These are phyloP conservation scores for Brachyhypopomus occidentalis DNA, from an alignment of 2,113 vertebrate species.

Conservation along the genomic window DNA sequence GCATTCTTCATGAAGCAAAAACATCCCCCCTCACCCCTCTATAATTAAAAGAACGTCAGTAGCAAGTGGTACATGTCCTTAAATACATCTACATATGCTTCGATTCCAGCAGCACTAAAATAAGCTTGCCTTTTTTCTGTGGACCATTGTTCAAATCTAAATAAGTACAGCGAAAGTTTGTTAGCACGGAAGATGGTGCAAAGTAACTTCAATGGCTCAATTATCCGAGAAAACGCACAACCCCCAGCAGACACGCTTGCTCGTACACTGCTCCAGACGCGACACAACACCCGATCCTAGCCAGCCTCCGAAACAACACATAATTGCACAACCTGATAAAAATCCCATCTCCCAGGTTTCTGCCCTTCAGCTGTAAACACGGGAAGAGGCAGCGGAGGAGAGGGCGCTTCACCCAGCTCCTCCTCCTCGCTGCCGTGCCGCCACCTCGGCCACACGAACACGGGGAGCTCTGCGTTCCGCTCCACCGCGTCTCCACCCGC, in stretches of 20 bases:
- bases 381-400: slow-evolving; percentile 26
- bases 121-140: background rate
- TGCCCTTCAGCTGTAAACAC: slow-evolving; percentile 40
- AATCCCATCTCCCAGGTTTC: slow-evolving; percentile 41
- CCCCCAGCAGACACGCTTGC: too few species aligned
- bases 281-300: slow-evolving; percentile 33
- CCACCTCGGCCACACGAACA: slow-evolving; percentile 26
- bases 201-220: slow-evolving; percentile 2
- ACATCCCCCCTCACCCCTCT: background rate
- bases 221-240: background rate
- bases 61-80: background rate
- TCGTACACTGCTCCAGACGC: background rate
- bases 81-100: background rate
- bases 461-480: slow-evolving; percentile 37
- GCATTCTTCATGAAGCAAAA: too few species aligned
- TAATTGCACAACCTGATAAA: slow-evolving; percentile 47
- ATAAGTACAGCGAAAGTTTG: background rate
- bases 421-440: slow-evolving; percentile 38
- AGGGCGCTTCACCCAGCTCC: slow-evolving; percentile 49
- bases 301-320: slow-evolving; percentile 36
- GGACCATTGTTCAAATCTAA: background rate
- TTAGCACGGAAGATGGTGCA: background rate
- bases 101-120: background rate
- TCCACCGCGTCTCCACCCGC: slow-evolving; percentile 35
- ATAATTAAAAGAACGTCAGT: background rate